Evolutionary conservation across 2,888 invertebrate species (phyloP), one percentile per base, ranked within the genome.

Genomic region (Platynereis dumerilii): DNA sequence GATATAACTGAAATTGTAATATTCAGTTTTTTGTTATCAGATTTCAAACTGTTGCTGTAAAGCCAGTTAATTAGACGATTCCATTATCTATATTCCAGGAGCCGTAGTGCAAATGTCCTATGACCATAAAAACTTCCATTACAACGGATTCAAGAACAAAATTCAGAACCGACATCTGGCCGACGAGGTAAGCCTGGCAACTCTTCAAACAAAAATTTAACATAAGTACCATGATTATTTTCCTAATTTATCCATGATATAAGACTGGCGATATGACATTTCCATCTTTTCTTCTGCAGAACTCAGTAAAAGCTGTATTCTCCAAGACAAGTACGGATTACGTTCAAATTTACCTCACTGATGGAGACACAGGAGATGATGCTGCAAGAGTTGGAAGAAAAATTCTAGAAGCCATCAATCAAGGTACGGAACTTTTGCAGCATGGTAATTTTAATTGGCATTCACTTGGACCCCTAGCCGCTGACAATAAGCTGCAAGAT

Each of bases 321-420:
- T 76, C 77, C 1, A 73, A 77, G 65, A 68, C 72, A 1, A 69
- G 67, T 7, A 67, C 71, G 39, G 74, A 73, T 26, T 66, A 67
- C 17, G 67, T 79, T n/a, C 79, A 79, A 64, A 65, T 78, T 0
- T 73, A 75, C 2, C 68, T 79, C 5, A 68, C 64, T 20, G 78
- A 78, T 61, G 60, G 57, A 17, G 71, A 70, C 1, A 75, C 74
- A 15, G 68, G 69, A 20, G 55, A 60, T 5, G 75, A 34, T 26
- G 52, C 64, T 15, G 27, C 34, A 2, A 27, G 52, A 2, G 64
- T 58, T 3, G 64, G 53, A 22, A 45, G 24, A 48, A n/a, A 48
- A 48, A n/a, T 48, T n/a, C 3, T 5, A 34, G 34, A 34, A 12
- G 34, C 34, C 5, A 34, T 34, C 5, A 34, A 34, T 34, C 34